Percentiles rank a stretch among this genome's conserved stretches.
Conservation (phyloP, 2,888 invertebrate genomes). For the Ophion costatus region DNA sequence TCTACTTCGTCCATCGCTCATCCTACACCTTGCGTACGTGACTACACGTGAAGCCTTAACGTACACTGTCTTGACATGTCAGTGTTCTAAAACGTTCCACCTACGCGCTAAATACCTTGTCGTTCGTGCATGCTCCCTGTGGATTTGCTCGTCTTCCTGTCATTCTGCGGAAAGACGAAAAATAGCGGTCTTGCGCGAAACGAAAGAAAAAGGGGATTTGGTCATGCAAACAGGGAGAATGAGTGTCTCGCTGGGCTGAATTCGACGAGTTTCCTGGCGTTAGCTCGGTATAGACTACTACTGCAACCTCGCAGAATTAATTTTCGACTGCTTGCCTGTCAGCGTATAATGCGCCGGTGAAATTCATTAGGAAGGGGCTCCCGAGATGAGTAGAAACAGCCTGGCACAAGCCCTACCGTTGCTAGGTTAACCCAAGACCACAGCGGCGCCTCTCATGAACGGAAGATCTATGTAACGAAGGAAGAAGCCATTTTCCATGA, state of each 20-base stretch:
- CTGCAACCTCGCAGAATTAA: slow-evolving; percentile 46
- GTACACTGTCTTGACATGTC: slow-evolving; percentile 11
- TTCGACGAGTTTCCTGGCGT: slow-evolving; percentile 1
- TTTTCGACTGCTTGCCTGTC: slow-evolving; percentile 34
- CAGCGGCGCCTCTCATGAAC: slow-evolving; percentile 56
- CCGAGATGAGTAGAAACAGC: slow-evolving; percentile 17
- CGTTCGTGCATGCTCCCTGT: slow-evolving; percentile 24
- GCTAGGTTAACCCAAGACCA: slow-evolving; percentile 54
- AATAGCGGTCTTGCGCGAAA: slow-evolving; percentile 16
- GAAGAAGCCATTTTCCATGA: slow-evolving; percentile 32
- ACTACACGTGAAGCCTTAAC: not conserved
- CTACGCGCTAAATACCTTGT: slow-evolving; percentile 12
- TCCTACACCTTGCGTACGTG: slow-evolving; percentile 13
- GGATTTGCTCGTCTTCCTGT: slow-evolving; percentile 9
- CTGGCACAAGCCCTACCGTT: slow-evolving; percentile 16
- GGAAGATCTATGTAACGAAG: slow-evolving; percentile 56
- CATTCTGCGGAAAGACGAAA: slow-evolving; percentile 17
- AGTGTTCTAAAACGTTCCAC: slow-evolving; percentile 26
- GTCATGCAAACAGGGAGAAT: not conserved
- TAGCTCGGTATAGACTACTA: not conserved
- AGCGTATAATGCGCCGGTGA: slow-evolving; percentile 44
- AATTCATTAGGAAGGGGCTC: slow-evolving; percentile 57
- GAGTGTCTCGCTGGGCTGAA: not conserved
- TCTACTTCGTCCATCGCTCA: slow-evolving; percentile 6
- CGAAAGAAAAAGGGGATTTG: slow-evolving; percentile 1